Base-by-base conservation (phyloP, 2,888 invertebrate species). In the Apotomis turbidana region DNA sequence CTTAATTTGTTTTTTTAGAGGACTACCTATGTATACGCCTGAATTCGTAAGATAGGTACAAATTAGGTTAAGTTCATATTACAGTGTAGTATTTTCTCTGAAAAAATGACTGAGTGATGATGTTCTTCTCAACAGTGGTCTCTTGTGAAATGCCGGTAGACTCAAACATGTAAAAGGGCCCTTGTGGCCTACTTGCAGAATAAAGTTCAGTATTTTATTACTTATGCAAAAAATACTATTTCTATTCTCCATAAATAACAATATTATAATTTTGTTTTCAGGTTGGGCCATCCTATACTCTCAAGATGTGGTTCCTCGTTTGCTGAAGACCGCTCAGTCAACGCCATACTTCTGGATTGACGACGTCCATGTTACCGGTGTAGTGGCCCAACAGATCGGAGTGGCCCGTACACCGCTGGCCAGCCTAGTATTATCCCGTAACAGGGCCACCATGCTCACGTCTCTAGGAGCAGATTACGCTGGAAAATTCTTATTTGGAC, bases 321-420 rank as follows among this genome's bases (percentile, higher is more conserved):
- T 96, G 12, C 94, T 95, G 64, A 89, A 89, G 69, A 94, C 94
- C 61, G 96, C 96, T 0, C 95, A 95, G 79, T 88, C 86, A 6
- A 87, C 93, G 3, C 94, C 94, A 2, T 97, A 96, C 83, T 97
- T 97, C 89, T 97, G 97, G 97, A 96, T 97, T 64, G 97, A 97
- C 83, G 97, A 97, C 85, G 96, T 96, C 51, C 96, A 96, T 80
- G 93, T 97, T 52, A 97, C 97, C 0, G 97, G 97, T 38, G 90
- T 94, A 0, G 82, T 95, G 70, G 95, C 95, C 0, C 87, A 93
- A 76, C 93, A 93, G 80, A 88, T 94, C 8, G 94, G 95, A 76
- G 82, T 95, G n/a, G 86, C 91, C 0, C 94, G 95, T 64, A 94
- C 94, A 0, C 90, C 94, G 38, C 76, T 94, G n/a, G 85, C 87